Evolutionary conservation across 2,113 vertebrate genomes (phyloP).

Genomic region (Desmodus rotundus): DNA sequence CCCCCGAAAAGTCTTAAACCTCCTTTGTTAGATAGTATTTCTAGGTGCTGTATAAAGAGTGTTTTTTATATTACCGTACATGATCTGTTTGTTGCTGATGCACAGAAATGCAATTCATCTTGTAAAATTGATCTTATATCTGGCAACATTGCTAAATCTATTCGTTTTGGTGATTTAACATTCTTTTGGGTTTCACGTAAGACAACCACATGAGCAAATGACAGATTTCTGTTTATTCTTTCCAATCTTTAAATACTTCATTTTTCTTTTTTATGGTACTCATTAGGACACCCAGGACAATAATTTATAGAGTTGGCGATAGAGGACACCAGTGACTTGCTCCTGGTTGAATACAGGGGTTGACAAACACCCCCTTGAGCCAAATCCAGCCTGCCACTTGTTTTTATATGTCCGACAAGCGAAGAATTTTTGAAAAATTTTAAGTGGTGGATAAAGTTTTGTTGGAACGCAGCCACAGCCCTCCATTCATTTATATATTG

Average conservation of each 20-base stretch:
- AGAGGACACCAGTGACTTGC: not conserved
- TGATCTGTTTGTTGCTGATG: not conserved
- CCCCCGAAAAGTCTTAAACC: not conserved
- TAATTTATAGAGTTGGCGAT: not conserved
- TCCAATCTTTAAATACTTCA: not conserved
- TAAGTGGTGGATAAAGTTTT: not conserved
- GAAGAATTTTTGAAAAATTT: not conserved
- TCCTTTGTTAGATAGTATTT: not conserved
- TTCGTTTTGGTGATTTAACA: not conserved
- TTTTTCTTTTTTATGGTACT: not conserved
- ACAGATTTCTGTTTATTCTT: not conserved
- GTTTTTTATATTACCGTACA: not conserved
- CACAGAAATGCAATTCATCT: not conserved
- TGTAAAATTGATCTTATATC: not conserved
- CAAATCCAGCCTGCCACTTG: not conserved
- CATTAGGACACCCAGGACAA: not conserved
- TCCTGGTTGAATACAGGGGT: not conserved
- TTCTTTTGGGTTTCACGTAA: not conserved
- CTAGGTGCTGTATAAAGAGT: not conserved
- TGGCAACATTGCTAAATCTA: not conserved
- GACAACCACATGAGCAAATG: not conserved
- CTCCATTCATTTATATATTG: not conserved
- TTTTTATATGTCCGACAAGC: not conserved
- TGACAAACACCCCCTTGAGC: not conserved
- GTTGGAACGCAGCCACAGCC: not conserved